Base-by-base conservation (phyloP, 2,888 invertebrate species). In the Achlya flavicornis region DNA sequence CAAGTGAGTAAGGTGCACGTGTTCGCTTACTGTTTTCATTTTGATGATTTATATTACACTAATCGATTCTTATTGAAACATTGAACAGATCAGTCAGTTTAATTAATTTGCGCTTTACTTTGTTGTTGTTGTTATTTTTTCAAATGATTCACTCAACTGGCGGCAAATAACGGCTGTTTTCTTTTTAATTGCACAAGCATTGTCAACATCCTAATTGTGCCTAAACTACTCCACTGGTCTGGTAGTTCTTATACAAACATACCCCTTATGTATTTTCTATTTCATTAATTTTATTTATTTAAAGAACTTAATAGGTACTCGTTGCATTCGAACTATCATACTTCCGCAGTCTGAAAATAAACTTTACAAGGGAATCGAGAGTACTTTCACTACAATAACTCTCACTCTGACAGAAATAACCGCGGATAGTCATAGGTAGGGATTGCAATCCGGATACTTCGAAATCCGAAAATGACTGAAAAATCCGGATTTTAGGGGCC, bases 291-390 rank as follows among this genome's bases (percentile, higher is more conserved):
- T 26, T 8, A 1, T 26, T 26, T 8, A 1, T 8, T 19, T 19
- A 2, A 8, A 16, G 14, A 6, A 4, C 7, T 48, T 6, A n/a
- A 14, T 46, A 46, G 14, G 12, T 48, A 0, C 14, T 16, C 8
- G 16, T 16, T 48, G 46, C 48, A 16, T 16, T 48, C 14, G 7
- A 53, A 53, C 10, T 19, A 1, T 3, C 53, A 71, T 69, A 77
- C 77, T 80, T 81, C 83, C 79, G 75, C 46, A 73, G 74, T 76
- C 76, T 78, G 75, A 77, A 82, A 83, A 79, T 79, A 79, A 75
- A 74, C 35, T 32, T 26, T 69, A 74, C 80, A 72, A 75, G 74
- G 78, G 74, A 76, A 74, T 67, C 59, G 65, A 72, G 74, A 73
- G 64, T 72, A 81, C 83, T 83, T 83, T 81, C 82, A 81, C 81